Evolutionary conservation across 2,797 vertebrate species (phyloP).

Genomic region (Xenops minutus): DNA sequence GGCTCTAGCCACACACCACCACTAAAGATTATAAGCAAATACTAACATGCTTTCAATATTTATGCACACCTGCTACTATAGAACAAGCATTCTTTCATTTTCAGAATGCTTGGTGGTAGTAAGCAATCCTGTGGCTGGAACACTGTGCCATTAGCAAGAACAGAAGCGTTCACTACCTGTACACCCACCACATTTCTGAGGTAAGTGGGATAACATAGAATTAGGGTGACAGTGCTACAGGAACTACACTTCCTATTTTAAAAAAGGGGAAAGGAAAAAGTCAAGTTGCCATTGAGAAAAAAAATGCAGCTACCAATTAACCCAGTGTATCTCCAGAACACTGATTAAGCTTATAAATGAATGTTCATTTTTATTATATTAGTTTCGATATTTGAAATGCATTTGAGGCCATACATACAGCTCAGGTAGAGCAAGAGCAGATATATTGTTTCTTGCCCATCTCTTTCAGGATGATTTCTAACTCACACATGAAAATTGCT

Average conservation of each 20-base stretch:
- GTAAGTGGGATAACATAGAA: neutral
- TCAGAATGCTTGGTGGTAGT: neutral
- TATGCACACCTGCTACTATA: neutral
- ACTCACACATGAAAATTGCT: neutral
- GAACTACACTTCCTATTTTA: neutral
- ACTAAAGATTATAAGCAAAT: neutral
- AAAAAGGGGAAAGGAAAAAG: neutral
- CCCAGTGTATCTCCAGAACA: neutral
- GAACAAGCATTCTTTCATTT: neutral
- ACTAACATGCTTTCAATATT: neutral
- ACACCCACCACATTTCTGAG: neutral
- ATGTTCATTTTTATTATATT: neutral
- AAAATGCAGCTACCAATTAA: neutral
- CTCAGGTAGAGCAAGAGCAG: neutral
- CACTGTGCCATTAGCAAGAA: neutral
- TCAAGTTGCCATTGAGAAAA: neutral
- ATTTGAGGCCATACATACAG: neutral
- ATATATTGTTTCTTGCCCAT: neutral
- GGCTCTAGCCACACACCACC: neutral
- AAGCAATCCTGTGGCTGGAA: neutral
- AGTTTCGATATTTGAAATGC: neutral
- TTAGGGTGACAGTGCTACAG: neutral
- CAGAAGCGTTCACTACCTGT: neutral
- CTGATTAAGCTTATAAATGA: neutral
- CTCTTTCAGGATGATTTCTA: neutral